Base-by-base conservation (phyloP, 2,113 vertebrate species). In the Galeopterus variegatus region DNA sequence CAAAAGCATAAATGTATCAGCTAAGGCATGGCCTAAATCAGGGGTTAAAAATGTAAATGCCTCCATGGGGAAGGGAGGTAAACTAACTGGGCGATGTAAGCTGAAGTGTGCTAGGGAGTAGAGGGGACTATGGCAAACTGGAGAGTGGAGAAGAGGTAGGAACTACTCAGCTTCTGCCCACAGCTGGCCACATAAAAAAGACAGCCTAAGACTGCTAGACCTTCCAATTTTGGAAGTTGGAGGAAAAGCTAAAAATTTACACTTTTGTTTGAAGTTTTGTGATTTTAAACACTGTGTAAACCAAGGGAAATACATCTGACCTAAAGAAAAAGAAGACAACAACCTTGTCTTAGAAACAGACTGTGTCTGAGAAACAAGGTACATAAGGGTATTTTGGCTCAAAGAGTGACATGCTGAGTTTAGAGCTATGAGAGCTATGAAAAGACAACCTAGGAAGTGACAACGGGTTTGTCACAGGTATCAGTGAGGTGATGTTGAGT, bases 321-420 rank as follows among this genome's bases (percentile, higher is more conserved):
- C 86, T 70, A 80, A 90, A 92, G 80, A 81, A 90, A 90, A 95
- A 75, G 72, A 83, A 82, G 77, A 33, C 12, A 5, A 54, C 3
- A 15, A 76, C 83, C 80, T 93, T 96, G 86, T 92, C 91, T 93
- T 56, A 81, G 69, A 94, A 84, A 94, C 45, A 93, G 80, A 95
- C 69, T 54, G 3, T 89, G 77, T 67, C 86, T 92, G 65, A 92
- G 70, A 95, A 95, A 64, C 75, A 88, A 76, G 67, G 52, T 76
- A n/a, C 62, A 6, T 83, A 28, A 52, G 50, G 48, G 83, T 72
- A 52, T 58, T 95, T 77, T 19, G 52, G 83, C 87, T 79, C 92
- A 75, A 58, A 95, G 31, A 88, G 60, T 72, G 87, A 62, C 90
- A 54, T 80, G 69, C 62, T 92, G 36, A 97, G 73, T 83, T 93